Conservation (phyloP, 2,797 vertebrate genomes). For the Ctenopoma multispine region DNA sequence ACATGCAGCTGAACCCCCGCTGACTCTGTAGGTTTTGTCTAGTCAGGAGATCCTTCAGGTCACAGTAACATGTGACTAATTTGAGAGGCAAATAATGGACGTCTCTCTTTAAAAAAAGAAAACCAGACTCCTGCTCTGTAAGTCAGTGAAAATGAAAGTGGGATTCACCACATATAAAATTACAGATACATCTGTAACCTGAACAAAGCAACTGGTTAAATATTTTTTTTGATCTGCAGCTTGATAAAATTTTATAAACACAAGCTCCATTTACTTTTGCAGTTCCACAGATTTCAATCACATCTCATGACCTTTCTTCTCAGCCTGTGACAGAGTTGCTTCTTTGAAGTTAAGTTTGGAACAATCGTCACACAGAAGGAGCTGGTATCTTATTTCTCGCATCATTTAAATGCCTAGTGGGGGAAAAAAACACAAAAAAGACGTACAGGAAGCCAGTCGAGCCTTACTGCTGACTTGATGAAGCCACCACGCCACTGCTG, state of each 20-base stretch:
- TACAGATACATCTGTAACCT: too few relatives aligned
- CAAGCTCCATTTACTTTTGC: not conserved
- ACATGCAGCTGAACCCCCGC: not conserved
- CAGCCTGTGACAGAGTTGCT: not conserved
- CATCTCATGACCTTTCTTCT: not conserved
- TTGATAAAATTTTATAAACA: not conserved
- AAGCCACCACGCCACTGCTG: slow-evolving; percentile 18
- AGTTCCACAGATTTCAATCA: too few relatives aligned
- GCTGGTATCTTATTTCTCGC: slow-evolving; percentile 15
- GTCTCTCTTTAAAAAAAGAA: too few relatives aligned
- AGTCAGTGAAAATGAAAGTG: not conserved
- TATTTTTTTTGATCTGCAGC: not conserved
- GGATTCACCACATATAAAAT: not conserved
- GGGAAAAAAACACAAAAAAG: not conserved
- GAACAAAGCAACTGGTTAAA: too few relatives aligned
- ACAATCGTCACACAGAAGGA: not conserved
- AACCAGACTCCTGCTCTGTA: too few relatives aligned
- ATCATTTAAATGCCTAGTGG: slow-evolving; percentile 16
- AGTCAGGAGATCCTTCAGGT: not conserved
- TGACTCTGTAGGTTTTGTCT: not conserved
- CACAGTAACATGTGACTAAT: not conserved
- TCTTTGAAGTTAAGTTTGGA: not conserved
- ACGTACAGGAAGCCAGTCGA: not conserved
- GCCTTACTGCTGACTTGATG: slow-evolving; percentile 18
- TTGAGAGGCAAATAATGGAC: not conserved